Base-by-base conservation (phyloP, 2,888 invertebrate genomes). In the Parascotia fuliginaria region DNA sequence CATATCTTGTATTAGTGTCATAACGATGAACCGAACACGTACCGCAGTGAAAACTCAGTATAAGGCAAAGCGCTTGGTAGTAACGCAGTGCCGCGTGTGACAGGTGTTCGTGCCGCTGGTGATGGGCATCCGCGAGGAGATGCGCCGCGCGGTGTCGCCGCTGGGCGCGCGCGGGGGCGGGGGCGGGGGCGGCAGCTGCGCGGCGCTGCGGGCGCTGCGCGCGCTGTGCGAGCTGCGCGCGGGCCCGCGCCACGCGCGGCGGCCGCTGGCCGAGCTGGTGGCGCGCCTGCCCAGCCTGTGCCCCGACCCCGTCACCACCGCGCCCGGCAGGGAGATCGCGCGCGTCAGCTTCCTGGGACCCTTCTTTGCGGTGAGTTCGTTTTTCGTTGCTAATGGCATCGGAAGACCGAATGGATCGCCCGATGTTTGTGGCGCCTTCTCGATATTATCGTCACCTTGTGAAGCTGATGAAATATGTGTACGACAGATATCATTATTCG, bases 271-370 rank as follows among this genome's bases (percentile, higher is more conserved):
- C 67, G 79, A 85, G 49, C 81, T 91, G 42, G 64, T 92, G 11
- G 90, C 89, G 9, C 73, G 83, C 1, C 77, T 90, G 71, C 83
- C 89, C 37, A 78, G 95, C 81, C 86, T 93, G 2, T 96, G 97
- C 77, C 97, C 97, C 0, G 94, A 94, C 7, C 85, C 95, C 1
- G 93, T 96, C 64, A 96, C 96, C 1, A 94, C 95, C 0, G 96
- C 96, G 4, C 93, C 93, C 0, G 99, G 99, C 0, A 93, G 98
- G 32, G 99, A 99, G 87, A 93, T 98, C 48, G 95, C 97, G 0
- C 93, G 95, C 42, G 95, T 96, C 37, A 96, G 97, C 47, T 97
- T 95, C 78, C 93, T 99, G 5, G 98, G 98, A 11, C 97, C 98
- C 0, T 98, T 99, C 87, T 93, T 99, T 60, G 95, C 96, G 7